Percentiles rank a stretch among this genome's conserved stretches.
Conservation (phyloP, 2,797 vertebrate genomes). For the Tinamus major region DNA sequence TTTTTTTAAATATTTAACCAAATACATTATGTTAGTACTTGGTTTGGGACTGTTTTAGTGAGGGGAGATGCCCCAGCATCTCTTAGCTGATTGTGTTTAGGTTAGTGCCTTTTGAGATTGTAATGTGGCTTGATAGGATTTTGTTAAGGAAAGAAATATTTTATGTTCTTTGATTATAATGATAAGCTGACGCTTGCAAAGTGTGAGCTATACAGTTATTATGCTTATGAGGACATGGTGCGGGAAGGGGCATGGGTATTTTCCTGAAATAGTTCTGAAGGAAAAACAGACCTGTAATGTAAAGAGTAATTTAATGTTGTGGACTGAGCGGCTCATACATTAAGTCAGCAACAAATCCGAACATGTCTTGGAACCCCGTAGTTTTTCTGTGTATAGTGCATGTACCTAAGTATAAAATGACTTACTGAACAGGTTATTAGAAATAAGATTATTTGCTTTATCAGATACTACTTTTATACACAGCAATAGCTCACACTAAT, state of each 20-base stretch:
- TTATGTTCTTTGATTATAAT: not conserved
- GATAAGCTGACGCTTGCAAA: not conserved
- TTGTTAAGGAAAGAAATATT: not conserved
- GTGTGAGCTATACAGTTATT: not conserved
- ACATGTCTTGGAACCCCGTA: fast-evolving
- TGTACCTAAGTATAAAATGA: not conserved
- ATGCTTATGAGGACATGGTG: not conserved
- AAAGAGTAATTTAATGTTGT: not conserved
- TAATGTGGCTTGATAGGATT: not conserved
- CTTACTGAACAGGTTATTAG: not conserved
- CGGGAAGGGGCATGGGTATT: not conserved
- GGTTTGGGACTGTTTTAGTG: not conserved
- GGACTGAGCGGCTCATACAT: not conserved
- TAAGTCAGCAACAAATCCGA: not conserved
- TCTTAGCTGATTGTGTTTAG: not conserved
- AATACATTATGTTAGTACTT: not conserved
- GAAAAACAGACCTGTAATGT: not conserved
- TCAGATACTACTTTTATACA: not conserved
- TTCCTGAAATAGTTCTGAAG: not conserved
- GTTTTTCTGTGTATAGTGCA: not conserved
- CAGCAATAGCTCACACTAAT: not conserved
- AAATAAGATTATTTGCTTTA: not conserved
- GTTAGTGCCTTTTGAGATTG: not conserved
- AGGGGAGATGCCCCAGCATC: not conserved
- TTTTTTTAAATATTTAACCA: not conserved